These are phyloP conservation scores for Chinchilla lanigera DNA, from an alignment of 2,113 vertebrate genomes.

Conservation along the genomic window DNA sequence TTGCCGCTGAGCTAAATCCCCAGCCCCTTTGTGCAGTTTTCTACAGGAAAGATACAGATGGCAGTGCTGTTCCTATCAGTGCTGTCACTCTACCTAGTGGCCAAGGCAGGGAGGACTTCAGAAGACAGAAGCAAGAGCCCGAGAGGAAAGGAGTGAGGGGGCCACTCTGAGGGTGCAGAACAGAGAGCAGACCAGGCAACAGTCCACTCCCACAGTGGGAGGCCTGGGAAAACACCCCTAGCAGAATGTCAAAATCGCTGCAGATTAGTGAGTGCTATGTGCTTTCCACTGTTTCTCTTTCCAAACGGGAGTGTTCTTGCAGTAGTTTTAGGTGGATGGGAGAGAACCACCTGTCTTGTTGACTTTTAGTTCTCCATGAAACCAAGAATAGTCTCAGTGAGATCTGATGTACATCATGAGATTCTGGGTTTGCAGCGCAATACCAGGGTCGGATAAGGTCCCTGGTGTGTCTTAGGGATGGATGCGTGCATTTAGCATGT, in stretches of 20 bases:
- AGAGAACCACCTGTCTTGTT: not conserved
- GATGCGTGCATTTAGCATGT: not conserved
- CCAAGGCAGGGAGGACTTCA: not conserved
- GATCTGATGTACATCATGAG: not conserved
- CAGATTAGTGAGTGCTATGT: accelerated
- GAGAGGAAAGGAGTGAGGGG: not conserved
- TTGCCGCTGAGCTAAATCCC: no score
- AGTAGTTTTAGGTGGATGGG: not conserved
- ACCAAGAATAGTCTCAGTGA: not conserved
- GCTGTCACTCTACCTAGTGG: not conserved
- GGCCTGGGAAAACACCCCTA: not conserved
- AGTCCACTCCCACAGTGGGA: not conserved
- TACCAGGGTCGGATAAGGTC: not conserved
- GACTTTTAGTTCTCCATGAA: not conserved
- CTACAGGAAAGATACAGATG: not conserved
- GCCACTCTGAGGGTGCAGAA: not conserved
- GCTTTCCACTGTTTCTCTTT: not conserved
- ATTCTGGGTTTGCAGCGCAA: not conserved
- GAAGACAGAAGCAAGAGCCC: not conserved
- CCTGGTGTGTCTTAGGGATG: not conserved
- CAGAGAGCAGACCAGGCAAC: not conserved
- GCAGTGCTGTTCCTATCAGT: not conserved
- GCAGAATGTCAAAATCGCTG: not conserved
- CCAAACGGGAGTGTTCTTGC: not conserved
- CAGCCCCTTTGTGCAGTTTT: not conserved